Evolutionary conservation across 1,140 invertebrate species (phyloP).

Genomic region (Drosophila dunni): DNA sequence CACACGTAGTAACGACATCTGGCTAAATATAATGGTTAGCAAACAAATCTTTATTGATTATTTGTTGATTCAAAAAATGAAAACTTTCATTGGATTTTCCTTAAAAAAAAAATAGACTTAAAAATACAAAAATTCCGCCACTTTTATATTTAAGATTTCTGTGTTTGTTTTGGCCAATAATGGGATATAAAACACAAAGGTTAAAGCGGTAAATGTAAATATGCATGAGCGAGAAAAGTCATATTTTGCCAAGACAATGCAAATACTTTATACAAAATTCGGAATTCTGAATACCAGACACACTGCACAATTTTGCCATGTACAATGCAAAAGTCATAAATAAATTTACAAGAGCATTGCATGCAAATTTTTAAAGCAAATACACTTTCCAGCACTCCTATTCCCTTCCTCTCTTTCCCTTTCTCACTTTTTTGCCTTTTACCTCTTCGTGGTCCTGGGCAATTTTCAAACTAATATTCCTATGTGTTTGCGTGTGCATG

Average conservation of each 20-base stretch:
- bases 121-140: no score
- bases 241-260: conserved; percentile 53
- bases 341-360: conserved; percentile 71
- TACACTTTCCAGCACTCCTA: conserved; percentile 1
- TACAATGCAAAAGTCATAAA: conserved; percentile 63
- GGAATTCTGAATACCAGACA: conserved; percentile 16
- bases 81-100: not conserved
- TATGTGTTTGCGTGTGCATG: conserved; percentile 18
- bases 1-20: conserved; percentile 31
- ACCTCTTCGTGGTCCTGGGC: conserved; percentile 21
- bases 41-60: conserved; percentile 21
- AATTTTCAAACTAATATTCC: conserved; percentile 52
- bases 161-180: not conserved
- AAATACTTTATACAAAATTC: conserved; percentile 39
- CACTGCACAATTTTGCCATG: conserved; percentile 17
- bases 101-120: no score
- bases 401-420: not conserved
- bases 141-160: not conserved
- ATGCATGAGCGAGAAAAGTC: conserved; percentile 24
- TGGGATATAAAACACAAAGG: conserved; percentile 1
- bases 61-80: conserved; percentile 2
- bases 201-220: conserved; percentile 32
- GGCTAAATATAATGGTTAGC: not conserved
- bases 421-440: not conserved
- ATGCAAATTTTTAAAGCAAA: conserved; percentile 61